Base-by-base conservation (phyloP, 2,797 vertebrate species). In the Liparis tanakae region DNA sequence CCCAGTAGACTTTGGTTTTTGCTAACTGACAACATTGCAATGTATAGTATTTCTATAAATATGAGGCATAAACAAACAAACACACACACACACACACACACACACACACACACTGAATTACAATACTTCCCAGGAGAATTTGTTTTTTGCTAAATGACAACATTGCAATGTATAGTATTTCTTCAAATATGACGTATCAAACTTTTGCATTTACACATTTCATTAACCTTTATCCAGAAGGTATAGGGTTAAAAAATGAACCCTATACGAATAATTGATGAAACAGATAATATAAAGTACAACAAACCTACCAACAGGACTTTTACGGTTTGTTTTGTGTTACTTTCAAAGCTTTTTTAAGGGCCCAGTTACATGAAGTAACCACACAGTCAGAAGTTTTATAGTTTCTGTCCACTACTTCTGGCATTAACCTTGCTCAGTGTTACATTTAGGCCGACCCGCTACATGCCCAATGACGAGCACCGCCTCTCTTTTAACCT, bases 51-150 rank as follows among this genome's bases (percentile, higher is more conserved):
- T 41, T 39, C 17, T 34, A 34, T 55, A 67, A 77, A 70, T 54
- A 8, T 8, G n/a, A 54, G 25, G 25, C 25, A 30, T 30, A 22
- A 36, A 1, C 65, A 70, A 61, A 61, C 55, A 58, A 59, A 65
- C 54, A 17, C 63, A 65, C 54, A 17, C 61, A 61, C 57, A 69
- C 43, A 74, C 67, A 55, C 54, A 67, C 43, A 65, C n/a, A 59
- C 67, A 41, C n/a, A 64, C 51, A 68, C 68, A 15, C 51, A 25
- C 22, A 15, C 51, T 30, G 17, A 60, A 36, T 50, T 51, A 36
- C n/a, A 13, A 10, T 34, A 33, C 33, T 58, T 51, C 55, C 55
- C 20, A 62, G 41, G 2, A 30, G 25, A 57, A 46, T 20, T 55
- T 57, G 7, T 10, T 58, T 66, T 67, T 59, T 46, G 1, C 55